Evolutionary conservation across 2,797 vertebrate genomes (phyloP).

Genomic region (Sternarchorhynchus goeldii): DNA sequence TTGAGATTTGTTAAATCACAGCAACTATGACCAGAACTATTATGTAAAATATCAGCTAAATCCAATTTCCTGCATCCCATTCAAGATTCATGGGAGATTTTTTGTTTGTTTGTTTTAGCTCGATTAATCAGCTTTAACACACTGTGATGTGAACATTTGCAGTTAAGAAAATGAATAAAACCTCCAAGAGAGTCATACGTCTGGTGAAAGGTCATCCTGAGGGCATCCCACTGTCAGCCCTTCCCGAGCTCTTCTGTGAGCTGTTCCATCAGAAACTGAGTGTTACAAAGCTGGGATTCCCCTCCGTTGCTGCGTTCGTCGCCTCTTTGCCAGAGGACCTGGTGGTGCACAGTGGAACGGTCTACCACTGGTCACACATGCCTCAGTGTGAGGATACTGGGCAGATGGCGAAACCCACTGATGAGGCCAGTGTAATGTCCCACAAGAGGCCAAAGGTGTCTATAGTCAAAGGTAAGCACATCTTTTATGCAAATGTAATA

Average conservation of each 20-base stretch:
- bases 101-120: too few species aligned
- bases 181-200: slow-evolving; percentile 12
- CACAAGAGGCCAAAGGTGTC: too few species aligned
- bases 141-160: slow-evolving; percentile 10
- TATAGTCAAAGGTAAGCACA: too few species aligned
- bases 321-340: slow-evolving; percentile 30
- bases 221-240: slow-evolving; percentile 31
- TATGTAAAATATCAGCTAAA: too few species aligned
- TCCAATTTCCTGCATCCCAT: too few species aligned
- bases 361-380: slow-evolving; percentile 63
- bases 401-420: too few species aligned
- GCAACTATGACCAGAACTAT: too few species aligned
- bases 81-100: too few species aligned
- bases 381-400: too few species aligned
- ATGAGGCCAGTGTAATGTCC: too few species aligned
- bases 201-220: slow-evolving; percentile 31
- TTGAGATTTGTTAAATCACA: background rate
- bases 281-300: slow-evolving; percentile 27
- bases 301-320: slow-evolving; percentile 32
- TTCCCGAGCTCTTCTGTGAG: slow-evolving; percentile 28
- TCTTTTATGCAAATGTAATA: too few species aligned
- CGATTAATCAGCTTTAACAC: too few species aligned
- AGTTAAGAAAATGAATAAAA: slow-evolving; percentile 42
- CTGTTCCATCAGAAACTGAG: slow-evolving; percentile 25
- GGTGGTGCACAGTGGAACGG: slow-evolving; percentile 28